Conservation (phyloP, 2,888 invertebrate genomes). For the Melikaiella ostensackeni region DNA sequence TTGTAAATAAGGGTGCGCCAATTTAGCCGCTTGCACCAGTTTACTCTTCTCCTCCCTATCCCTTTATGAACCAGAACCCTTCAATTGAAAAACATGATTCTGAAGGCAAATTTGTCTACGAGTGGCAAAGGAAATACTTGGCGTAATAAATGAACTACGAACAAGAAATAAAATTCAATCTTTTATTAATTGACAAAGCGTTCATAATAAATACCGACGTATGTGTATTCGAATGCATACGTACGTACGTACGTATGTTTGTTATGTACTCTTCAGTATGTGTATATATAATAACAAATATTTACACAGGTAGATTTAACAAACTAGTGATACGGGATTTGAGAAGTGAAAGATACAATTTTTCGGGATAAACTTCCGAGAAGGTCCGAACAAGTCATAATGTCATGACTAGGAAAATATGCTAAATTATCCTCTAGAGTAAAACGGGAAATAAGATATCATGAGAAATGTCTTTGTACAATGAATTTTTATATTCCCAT, state of each 20-base stretch:
- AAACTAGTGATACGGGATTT: slow-evolving; percentile 73
- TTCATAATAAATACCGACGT: slow-evolving; percentile 75
- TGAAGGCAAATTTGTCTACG: too few species aligned
- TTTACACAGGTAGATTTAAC: slow-evolving; percentile 75
- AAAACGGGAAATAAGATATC: neutral
- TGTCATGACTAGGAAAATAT: neutral
- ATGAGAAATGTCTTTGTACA: slow-evolving; percentile 17
- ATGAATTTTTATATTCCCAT: neutral
- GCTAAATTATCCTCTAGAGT: neutral
- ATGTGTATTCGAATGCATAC: slow-evolving; percentile 58
- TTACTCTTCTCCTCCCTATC: too few species aligned
- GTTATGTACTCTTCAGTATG: slow-evolving; percentile 52
- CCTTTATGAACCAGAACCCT: too few species aligned
- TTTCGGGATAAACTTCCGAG: slow-evolving; percentile 30
- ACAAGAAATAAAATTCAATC: slow-evolving; percentile 71
- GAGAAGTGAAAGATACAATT: slow-evolving; percentile 55
- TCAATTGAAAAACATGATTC: too few species aligned
- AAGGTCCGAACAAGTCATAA: neutral
- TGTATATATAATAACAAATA: slow-evolving; percentile 73
- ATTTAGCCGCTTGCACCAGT: too few species aligned
- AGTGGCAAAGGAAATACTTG: neutral
- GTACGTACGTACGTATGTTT: slow-evolving; percentile 57
- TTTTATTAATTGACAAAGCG: slow-evolving; percentile 77
- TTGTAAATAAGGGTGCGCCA: too few species aligned
- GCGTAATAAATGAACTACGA: slow-evolving; percentile 40